phyloP scores from a whole-genome alignment of 2,113 vertebrate species.

The Podocnemis expansa region DNA sequence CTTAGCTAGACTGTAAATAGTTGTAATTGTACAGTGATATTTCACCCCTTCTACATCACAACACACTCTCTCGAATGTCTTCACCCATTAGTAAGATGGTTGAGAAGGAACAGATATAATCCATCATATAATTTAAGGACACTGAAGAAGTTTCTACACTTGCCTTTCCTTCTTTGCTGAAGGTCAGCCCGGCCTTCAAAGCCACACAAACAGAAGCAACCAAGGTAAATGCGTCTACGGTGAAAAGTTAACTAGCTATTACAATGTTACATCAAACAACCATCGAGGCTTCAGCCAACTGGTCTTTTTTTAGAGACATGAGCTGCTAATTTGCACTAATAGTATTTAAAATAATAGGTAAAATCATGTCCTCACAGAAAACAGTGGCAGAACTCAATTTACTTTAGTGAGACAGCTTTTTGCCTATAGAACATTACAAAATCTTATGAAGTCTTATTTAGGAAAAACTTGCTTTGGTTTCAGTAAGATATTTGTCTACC shows the following conservation, averaged over 20 bases:
- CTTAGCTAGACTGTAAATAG: not conserved
- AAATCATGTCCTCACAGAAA: not conserved
- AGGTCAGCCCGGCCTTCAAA: not conserved
- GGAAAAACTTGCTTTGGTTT: not conserved
- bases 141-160: not conserved
- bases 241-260: not conserved
- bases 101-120: not conserved
- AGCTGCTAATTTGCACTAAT: not conserved
- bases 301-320: fast-evolving
- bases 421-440: not conserved
- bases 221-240: not conserved
- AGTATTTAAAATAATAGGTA: not conserved
- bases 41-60: not conserved
- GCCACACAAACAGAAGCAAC: not conserved
- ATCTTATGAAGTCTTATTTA: not conserved
- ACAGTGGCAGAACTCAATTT: not conserved
- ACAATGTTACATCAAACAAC: fast-evolving
- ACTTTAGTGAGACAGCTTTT: not conserved
- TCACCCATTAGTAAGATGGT: not conserved
- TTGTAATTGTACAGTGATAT: fast-evolving
- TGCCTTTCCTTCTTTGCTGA: not conserved
- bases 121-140: not conserved
- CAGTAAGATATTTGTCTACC: not conserved
- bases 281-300: not conserved
- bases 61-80: not conserved